Percentiles rank a stretch among this genome's conserved stretches.
Conservation (phyloP, 2,797 vertebrate genomes). For the Buphagus erythrorhynchus region DNA sequence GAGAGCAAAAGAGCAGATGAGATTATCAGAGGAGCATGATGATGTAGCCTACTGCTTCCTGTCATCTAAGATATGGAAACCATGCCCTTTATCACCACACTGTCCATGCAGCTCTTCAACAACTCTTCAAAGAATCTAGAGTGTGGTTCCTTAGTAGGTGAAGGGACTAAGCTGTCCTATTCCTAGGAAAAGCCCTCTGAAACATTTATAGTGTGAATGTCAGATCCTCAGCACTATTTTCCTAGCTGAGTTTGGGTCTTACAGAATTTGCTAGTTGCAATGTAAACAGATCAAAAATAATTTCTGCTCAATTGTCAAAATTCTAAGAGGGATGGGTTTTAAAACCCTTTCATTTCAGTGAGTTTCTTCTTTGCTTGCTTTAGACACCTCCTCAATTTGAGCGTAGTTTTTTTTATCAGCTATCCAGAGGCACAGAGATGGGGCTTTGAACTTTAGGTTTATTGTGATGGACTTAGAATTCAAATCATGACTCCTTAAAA, state of each 20-base stretch:
- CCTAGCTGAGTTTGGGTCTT: not conserved
- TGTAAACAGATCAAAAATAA: not conserved
- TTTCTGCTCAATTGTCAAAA: not conserved
- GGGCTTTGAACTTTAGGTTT: not conserved
- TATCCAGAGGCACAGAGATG: not conserved
- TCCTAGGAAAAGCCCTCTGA: not conserved
- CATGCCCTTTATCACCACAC: not conserved
- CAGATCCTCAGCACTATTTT: not conserved
- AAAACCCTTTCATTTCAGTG: not conserved
- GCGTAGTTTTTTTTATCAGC: not conserved
- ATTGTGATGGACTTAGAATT: not conserved
- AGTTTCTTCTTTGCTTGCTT: not conserved
- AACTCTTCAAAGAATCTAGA: not conserved
- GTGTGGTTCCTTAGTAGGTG: not conserved
- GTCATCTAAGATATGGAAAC: not conserved
- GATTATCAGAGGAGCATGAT: not conserved
- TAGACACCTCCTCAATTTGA: not conserved
- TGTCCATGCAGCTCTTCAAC: not conserved
- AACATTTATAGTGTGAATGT: not conserved
- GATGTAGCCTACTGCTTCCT: not conserved
- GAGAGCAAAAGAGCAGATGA: not conserved
- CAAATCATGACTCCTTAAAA: not conserved
- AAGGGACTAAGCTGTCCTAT: not conserved
- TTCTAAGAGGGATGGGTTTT: not conserved
- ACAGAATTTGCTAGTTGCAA: not conserved